Base-by-base conservation (phyloP, 2,797 vertebrate genomes). In the Capromys pilorides region DNA sequence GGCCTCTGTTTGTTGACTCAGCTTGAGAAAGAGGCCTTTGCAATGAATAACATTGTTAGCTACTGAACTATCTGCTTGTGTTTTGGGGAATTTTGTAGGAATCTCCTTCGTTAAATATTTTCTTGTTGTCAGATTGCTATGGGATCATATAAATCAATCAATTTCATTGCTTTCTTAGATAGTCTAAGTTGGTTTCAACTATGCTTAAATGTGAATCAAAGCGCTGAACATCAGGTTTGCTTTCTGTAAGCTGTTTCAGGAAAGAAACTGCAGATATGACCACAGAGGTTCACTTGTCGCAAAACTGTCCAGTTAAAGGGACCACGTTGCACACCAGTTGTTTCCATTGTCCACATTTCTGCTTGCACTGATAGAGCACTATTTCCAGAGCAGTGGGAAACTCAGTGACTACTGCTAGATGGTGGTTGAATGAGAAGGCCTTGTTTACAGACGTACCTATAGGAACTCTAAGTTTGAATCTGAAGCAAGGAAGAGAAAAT, bases 41-140 rank as follows among this genome's bases (percentile, higher is more conserved):
- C 94, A 31, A 90, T 95, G 92, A 94, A 96, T 95, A 96, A 92
- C 92, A 94, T 66, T 95, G 90, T 81, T 95, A 88, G 93, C 94
- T 95, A 96, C 96, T 86, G 62, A 94, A 82, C 6, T 66, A 81
- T 54, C 45, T 61, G 69, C 91, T 95, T 93, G 86, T 92, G 82
- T 90, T 86, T 95, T 51, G 62, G 90, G 90, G 94, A 95, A 93
- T 81, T 93, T 71, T 61, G 39, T 75, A 94, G 90, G 49, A 41
- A 90, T 88, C 59, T n/a, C 77, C 75, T 87, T 6, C 0, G 31
- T 83, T 87, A 61, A 82, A 7, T 79, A 78, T 84, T 91, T 91
- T 79, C 54, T 81, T 77, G 62, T 28, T n/a, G 54, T 45, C 31
- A 26, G 41, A 59, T 81, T 95, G 79, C 91, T 92, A 75, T 61